phyloP scores from a whole-genome alignment of 2,113 vertebrate species.

The Alethe diademata region DNA sequence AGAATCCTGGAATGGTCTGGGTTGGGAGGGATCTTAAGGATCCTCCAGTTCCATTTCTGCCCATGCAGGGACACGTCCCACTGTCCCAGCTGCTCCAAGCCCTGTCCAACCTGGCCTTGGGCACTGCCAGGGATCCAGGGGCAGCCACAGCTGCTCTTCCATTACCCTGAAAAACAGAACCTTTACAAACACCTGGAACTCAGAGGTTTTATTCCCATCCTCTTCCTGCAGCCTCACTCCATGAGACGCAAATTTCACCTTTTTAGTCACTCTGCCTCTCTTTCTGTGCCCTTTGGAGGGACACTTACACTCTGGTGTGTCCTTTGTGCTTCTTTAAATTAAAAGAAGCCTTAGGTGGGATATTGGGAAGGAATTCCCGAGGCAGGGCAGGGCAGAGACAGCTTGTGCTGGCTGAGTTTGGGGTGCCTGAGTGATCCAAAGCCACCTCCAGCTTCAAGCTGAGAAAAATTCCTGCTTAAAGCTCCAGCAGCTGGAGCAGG shows the following conservation, averaged over 20 bases:
- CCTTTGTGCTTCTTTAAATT: background rate
- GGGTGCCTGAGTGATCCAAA: background rate
- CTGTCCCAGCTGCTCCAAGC: background rate
- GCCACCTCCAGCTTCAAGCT: background rate
- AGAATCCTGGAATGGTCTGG: background rate
- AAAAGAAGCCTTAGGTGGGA: background rate
- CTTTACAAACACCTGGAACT: background rate
- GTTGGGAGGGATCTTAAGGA: background rate
- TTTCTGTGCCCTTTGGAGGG: background rate
- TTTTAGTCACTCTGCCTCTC: background rate
- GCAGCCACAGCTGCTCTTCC: background rate
- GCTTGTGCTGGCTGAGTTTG: background rate
- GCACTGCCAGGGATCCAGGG: background rate
- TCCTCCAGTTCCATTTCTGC: too few relatives aligned
- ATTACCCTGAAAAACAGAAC: background rate
- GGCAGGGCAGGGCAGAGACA: background rate
- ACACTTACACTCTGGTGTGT: background rate
- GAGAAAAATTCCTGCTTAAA: background rate
- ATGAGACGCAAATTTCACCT: background rate
- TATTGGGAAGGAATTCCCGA: background rate
- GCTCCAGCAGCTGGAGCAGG: background rate
- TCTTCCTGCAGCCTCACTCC: too few relatives aligned
- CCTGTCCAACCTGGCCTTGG: background rate
- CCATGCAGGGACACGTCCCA: background rate
- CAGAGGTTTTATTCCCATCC: background rate